phyloP scores from a whole-genome alignment of 2,888 invertebrate species.

The Lottia scabra region DNA sequence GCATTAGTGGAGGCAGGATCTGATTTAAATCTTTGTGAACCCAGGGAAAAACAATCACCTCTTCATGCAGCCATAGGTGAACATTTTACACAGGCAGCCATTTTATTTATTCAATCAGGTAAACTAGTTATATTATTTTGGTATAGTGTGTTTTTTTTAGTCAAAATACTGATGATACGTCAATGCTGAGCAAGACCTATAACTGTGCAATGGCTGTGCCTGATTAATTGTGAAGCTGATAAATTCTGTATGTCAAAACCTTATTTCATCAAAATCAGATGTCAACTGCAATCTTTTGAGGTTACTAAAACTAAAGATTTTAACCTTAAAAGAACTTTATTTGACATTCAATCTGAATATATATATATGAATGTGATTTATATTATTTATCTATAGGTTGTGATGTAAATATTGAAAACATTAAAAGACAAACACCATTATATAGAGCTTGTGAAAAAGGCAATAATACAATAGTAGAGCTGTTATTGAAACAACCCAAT shows the following conservation, averaged over 20 bases:
- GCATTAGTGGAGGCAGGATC: conserved; percentile 56
- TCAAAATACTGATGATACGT: too few relatives aligned
- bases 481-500: conserved; percentile 46
- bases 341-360: not conserved
- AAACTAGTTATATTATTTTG: too few relatives aligned
- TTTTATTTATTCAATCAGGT: conserved; percentile 61
- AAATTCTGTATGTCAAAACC: not conserved
- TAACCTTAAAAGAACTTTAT: not conserved
- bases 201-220: too few relatives aligned
- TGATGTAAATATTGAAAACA: conserved; percentile 56
- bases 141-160: too few relatives aligned
- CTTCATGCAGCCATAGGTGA: conserved; percentile 60
- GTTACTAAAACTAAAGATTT: not conserved
- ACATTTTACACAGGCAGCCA: conserved; percentile 55
- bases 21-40: conserved; percentile 53
- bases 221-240: too few relatives aligned
- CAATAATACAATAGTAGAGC: conserved; percentile 47
- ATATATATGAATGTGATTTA: too few relatives aligned
- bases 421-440: conserved; percentile 53
- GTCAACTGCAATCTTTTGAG: not conserved
- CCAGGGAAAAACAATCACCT: conserved; percentile 41
- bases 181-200: too few relatives aligned
- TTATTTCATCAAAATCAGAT: not conserved
- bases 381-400: conserved; percentile 48
- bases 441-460: conserved; percentile 63